phyloP scores from a whole-genome alignment of 1,140 invertebrate species.

The Drosophila rufa region DNA sequence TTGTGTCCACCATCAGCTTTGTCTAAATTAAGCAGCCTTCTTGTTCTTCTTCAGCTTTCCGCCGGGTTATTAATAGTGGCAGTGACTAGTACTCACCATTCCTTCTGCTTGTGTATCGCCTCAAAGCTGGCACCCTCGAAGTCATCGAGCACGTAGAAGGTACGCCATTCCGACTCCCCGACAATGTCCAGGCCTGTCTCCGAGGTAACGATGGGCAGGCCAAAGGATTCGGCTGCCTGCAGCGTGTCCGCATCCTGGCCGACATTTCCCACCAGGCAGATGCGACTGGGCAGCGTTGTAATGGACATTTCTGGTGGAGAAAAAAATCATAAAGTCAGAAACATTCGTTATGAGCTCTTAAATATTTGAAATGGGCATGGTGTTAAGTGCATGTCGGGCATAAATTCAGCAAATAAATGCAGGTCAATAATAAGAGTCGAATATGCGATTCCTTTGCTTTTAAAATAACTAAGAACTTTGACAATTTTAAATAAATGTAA shows the following conservation, averaged over 20 bases:
- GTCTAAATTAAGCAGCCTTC: slow-evolving; percentile 50
- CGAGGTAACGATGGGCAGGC: slow-evolving; percentile 88
- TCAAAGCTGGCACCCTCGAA: slow-evolving; percentile 90
- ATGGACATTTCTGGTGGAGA: slow-evolving; percentile 75
- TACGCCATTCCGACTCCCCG: slow-evolving; percentile 87
- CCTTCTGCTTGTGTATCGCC: slow-evolving; percentile 88
- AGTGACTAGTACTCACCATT: slow-evolving; percentile 86
- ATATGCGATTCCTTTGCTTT: not conserved
- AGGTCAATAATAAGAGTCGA: not conserved
- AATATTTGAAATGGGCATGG: slow-evolving; percentile 7
- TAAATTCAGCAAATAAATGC: slow-evolving; percentile 26
- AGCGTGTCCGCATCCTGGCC: slow-evolving; percentile 86
- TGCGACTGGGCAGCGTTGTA: slow-evolving; percentile 85
- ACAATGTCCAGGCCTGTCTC: slow-evolving; percentile 87
- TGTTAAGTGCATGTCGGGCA: slow-evolving; percentile 22
- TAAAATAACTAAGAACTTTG: no score
- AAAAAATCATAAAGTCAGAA: slow-evolving; percentile 9
- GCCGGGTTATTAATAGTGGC: slow-evolving; percentile 23
- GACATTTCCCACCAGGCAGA: slow-evolving; percentile 88
- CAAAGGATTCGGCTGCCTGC: slow-evolving; percentile 88
- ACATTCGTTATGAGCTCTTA: slow-evolving; percentile 14
- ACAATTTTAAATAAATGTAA: no score
- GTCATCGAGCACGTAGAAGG: slow-evolving; percentile 90
- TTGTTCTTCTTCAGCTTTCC: slow-evolving; percentile 7
- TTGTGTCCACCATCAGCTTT: slow-evolving; percentile 39